phyloP scores from a whole-genome alignment of 2,113 vertebrate genomes.

The Tupaia tana region DNA sequence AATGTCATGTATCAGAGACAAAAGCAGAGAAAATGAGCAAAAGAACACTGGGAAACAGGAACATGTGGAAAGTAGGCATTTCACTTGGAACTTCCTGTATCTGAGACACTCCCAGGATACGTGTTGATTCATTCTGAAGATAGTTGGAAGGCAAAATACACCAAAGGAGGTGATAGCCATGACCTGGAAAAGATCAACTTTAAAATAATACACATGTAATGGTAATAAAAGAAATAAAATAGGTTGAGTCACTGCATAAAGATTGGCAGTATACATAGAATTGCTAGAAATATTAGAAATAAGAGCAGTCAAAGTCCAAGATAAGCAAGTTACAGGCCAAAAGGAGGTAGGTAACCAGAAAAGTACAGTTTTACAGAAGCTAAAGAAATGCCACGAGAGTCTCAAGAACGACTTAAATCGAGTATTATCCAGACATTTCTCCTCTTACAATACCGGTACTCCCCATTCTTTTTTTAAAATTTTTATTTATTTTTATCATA shows the following conservation, averaged over 20 bases:
- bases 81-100: neutral
- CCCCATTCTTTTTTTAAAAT: neutral
- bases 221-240: neutral
- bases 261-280: neutral
- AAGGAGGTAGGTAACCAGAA: neutral
- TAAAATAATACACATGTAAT: neutral
- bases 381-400: neutral
- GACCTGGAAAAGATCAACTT: neutral
- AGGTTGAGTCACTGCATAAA: neutral
- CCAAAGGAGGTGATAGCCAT: neutral
- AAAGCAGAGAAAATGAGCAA: conserved; percentile 22
- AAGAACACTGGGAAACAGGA: neutral
- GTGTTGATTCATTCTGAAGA: neutral
- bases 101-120: neutral
- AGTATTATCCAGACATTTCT: neutral
- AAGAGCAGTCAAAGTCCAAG: conserved; percentile 11
- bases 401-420: neutral
- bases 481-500: no score
- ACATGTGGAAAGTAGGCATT: neutral
- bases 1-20: conserved; percentile 7
- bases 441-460: neutral
- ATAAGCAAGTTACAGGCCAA: neutral
- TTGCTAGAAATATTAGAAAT: neutral
- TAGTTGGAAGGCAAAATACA: neutral
- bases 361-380: conserved; percentile 1